Percentiles rank a stretch among this genome's conserved stretches.
Conservation (phyloP, 2,113 vertebrate genomes). For the Ginglymostoma cirratum region DNA sequence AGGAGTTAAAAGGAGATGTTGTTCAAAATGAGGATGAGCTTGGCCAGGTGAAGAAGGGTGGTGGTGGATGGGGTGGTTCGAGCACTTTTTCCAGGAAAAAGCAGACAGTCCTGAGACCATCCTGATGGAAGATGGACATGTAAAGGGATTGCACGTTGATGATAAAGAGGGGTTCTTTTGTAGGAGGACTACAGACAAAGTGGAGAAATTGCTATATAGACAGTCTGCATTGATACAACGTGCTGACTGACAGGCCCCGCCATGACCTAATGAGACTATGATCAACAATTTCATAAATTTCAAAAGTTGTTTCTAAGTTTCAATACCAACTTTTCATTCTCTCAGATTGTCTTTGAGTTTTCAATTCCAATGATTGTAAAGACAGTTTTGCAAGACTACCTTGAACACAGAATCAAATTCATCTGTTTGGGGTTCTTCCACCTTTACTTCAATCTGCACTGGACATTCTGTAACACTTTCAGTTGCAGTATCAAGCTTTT, state of each 20-base stretch:
- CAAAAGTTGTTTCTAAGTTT: background rate
- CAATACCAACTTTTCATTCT: background rate
- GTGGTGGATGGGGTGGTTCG: too few relatives aligned
- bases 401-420: background rate
- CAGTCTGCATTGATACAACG: background rate
- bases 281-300: background rate
- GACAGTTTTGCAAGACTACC: background rate
- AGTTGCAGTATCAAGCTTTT: background rate
- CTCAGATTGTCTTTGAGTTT: background rate
- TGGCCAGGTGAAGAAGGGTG: too few relatives aligned
- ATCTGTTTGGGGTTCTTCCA: conserved; percentile 4
- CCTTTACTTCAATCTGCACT: conserved; percentile 31
- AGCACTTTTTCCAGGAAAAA: too few relatives aligned
- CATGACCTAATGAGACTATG: background rate
- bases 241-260: background rate
- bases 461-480: background rate
- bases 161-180: too few relatives aligned
- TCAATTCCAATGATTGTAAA: background rate
- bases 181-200: background rate
- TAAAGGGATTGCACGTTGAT: too few relatives aligned
- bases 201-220: background rate
- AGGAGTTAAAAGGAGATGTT: too few relatives aligned
- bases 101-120: too few relatives aligned
- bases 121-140: too few relatives aligned
- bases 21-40: too few relatives aligned